Percentiles rank a stretch among this genome's conserved stretches.
phyloP scores from a whole-genome alignment of 2,113 vertebrate species.

The Siniperca knerii region DNA sequence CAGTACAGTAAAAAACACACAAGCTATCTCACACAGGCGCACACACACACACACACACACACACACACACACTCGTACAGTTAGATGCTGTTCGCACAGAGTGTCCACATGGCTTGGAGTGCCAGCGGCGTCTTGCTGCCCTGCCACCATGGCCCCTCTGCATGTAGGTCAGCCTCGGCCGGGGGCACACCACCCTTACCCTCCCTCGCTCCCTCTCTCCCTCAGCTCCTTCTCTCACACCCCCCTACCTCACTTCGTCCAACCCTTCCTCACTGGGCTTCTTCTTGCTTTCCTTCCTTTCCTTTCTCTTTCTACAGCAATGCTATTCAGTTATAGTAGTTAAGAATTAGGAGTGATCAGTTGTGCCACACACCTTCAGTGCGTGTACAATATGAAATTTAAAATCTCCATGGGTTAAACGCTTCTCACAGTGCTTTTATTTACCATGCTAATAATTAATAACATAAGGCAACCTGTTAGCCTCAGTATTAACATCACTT shows the following conservation, averaged over 20 bases:
- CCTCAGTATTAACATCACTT: background rate
- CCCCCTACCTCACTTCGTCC: constrained; percentile 11
- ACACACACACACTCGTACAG: constrained; percentile 14
- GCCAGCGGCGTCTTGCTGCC: constrained; percentile 63
- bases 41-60: constrained; percentile 7
- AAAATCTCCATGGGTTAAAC: background rate
- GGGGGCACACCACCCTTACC: constrained; percentile 33
- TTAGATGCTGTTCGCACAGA: constrained; percentile 44
- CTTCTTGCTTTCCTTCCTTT: background rate
- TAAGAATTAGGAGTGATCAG: background rate
- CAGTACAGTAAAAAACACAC: constrained; percentile 48
- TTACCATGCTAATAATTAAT: background rate
- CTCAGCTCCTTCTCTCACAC: constrained; percentile 12
- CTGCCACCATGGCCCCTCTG: constrained; percentile 68
- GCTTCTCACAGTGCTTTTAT: background rate
- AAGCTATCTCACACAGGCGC: constrained; percentile 6
- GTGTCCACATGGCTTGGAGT: constrained; percentile 57
- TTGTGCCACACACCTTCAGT: background rate
- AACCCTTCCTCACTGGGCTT: constrained; percentile 16
- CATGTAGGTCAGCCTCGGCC: constrained; percentile 77
- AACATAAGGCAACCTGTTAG: background rate
- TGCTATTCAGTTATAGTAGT: background rate
- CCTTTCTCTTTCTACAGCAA: background rate
- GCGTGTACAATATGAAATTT: background rate
- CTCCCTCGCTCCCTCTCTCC: constrained; percentile 14